Evolutionary conservation across 2,113 vertebrate genomes (phyloP), one percentile per base, ranked within the genome.

Genomic region (Variabilichromis moorii): DNA sequence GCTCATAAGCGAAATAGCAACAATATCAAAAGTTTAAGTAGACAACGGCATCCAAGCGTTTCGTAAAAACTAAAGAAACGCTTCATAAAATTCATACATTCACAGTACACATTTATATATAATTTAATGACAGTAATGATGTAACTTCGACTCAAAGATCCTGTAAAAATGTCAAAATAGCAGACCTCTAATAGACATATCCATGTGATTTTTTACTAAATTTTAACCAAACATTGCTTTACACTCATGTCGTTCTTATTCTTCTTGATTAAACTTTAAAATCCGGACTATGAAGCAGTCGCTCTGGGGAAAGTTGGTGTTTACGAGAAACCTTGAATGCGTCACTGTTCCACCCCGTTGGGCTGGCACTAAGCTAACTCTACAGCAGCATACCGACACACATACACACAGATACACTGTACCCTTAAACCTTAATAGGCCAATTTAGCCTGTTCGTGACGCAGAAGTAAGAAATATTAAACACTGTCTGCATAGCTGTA

Each of bases 271-370:
- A 50, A 12, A 31, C 14, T 50, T 76, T 28, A 50, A 76, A 50
- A 31, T 19, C 24, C 2, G 68, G 42, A 47, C 16, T 57, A 55
- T 8, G 37, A 9, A 61, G 10, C 42, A 13, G 17, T 80, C 12
- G 8, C 28, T 3, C 12, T 40, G n/a, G 4, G 6, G 9, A 19
- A 59, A 11, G 3, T 1, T 51, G 7, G 2, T 4, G 1, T 91
- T 87, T 93, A 53, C 93, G 89, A 90, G 91, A 59, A 9, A 9
- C 57, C 90, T 1, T 90, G 91, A 95, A 94, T 9, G 95, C 91
- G 7, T 66, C 95, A 66, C 9, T 13, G 88, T 92, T 90, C 88
- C 94, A 92, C 90, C 94, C 93, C 85, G 82, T 90, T 81, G 86
- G 86, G 85, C 76, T 78, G 88, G 47, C 84, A 86, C 57, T 45